phyloP scores from a whole-genome alignment of 2,113 vertebrate genomes.

The Dromiciops gliroides region DNA sequence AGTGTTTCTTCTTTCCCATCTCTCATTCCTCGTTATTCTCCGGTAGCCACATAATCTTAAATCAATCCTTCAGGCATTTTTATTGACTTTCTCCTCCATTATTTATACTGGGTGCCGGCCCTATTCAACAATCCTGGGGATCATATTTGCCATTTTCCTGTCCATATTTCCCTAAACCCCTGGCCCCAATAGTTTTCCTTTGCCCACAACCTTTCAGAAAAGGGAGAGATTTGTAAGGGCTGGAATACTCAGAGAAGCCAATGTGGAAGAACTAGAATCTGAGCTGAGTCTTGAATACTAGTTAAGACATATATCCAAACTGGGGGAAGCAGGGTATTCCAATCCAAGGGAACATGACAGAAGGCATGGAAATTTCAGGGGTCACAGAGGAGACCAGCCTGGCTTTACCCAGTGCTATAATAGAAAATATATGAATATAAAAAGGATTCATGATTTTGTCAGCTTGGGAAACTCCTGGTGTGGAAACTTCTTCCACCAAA shows the following conservation, averaged over 20 bases:
- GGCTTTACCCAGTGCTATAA: neutral
- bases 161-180: neutral
- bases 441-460: neutral
- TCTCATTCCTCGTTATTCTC: neutral
- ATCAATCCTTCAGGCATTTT: neutral
- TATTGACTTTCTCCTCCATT: neutral
- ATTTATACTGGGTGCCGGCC: neutral
- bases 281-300: too few relatives aligned
- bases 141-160: slow-evolving; percentile 14
- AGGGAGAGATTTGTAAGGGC: neutral
- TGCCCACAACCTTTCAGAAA: neutral
- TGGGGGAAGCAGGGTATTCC: neutral
- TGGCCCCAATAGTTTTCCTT: neutral
- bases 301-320: neutral
- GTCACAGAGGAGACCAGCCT: neutral
- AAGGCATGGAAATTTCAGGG: neutral
- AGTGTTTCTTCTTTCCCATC: neutral
- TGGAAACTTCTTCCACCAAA: neutral
- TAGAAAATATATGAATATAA: neutral
- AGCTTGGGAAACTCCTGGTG: neutral
- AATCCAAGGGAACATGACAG: neutral
- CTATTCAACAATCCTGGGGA: neutral
- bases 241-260: too few relatives aligned
- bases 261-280: too few relatives aligned
- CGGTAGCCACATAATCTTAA: neutral